phyloP scores from a whole-genome alignment of 1,140 invertebrate species.

The Cotesia chilonis region DNA sequence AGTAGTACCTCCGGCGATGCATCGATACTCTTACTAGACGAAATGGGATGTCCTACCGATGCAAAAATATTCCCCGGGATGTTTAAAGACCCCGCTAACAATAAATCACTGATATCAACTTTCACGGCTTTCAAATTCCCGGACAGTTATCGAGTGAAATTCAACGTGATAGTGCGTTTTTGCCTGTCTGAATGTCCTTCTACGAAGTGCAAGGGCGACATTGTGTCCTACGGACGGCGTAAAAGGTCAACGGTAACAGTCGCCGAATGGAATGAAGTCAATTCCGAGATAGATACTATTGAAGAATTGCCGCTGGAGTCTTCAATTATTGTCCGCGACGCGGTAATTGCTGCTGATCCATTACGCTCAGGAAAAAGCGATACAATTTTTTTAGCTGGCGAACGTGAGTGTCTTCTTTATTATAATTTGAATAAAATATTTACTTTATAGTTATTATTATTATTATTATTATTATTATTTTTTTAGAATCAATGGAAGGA shows the following conservation, averaged over 20 bases:
- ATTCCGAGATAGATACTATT: constrained; percentile 35
- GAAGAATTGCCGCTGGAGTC: constrained; percentile 59
- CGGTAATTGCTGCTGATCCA: constrained; percentile 47
- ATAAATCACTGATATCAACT: constrained; percentile 64
- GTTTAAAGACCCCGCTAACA: constrained; percentile 53
- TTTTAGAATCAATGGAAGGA: constrained; percentile 49
- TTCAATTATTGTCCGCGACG: constrained; percentile 57
- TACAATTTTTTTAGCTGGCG: constrained; percentile 50
- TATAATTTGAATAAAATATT: background rate
- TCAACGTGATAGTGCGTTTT: constrained; percentile 75
- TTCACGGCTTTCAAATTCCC: constrained; percentile 79
- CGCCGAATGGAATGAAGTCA: constrained; percentile 15
- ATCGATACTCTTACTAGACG: constrained; percentile 64
- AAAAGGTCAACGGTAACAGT: constrained; percentile 40
- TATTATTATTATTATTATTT: constrained; percentile 3
- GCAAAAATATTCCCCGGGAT: constrained; percentile 66
- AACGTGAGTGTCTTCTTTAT: constrained; percentile 44
- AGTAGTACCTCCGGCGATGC: constrained; percentile 65
- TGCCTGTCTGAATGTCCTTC: constrained; percentile 70
- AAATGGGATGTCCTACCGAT: constrained; percentile 68
- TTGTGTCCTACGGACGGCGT: constrained; percentile 48
- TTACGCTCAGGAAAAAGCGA: constrained; percentile 48
- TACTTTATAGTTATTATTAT: background rate
- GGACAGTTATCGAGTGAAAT: constrained; percentile 73
- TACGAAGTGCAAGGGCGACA: constrained; percentile 57